Conservation (phyloP, 2,888 invertebrate genomes). For the Watsonalla cultraria region DNA sequence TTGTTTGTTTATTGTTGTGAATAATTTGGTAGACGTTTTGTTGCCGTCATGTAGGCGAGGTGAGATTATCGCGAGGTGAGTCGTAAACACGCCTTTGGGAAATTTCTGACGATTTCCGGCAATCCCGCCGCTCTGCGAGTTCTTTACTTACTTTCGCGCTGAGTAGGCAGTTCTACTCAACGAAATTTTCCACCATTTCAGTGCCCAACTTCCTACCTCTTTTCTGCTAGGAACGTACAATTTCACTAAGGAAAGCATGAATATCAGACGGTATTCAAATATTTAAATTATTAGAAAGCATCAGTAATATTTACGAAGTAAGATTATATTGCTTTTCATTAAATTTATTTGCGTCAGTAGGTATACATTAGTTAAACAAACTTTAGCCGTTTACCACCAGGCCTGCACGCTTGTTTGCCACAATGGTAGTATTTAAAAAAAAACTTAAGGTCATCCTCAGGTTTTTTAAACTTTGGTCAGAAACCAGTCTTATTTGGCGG, state of each 20-base stretch:
- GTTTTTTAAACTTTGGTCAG: too few relatives aligned
- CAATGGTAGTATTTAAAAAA: too few relatives aligned
- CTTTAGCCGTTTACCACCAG: too few relatives aligned
- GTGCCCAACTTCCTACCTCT: conserved; percentile 34
- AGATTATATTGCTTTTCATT: too few relatives aligned
- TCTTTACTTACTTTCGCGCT: conserved; percentile 34
- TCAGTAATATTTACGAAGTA: too few relatives aligned
- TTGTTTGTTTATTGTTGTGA: conserved; percentile 41
- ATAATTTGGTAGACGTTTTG: conserved; percentile 41
- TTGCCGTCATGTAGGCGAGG: conserved; percentile 37
- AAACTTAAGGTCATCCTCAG: too few relatives aligned
- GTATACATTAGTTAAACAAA: too few relatives aligned
- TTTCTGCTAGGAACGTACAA: conserved; percentile 24
- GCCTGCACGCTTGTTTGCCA: too few relatives aligned
- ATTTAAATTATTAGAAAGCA: too few relatives aligned
- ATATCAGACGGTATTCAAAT: neutral
- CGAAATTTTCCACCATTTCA: conserved; percentile 37
- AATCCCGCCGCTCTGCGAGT: conserved; percentile 22
- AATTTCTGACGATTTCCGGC: conserved; percentile 39
- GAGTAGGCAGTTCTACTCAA: conserved; percentile 41
- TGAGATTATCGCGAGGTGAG: conserved; percentile 42
- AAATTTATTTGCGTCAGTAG: too few relatives aligned
- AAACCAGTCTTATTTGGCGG: too few relatives aligned
- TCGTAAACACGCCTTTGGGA: conserved; percentile 64
- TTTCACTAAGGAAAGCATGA: neutral